Base-by-base conservation (phyloP, 2,888 invertebrate genomes). In the Andrena dorsata region DNA sequence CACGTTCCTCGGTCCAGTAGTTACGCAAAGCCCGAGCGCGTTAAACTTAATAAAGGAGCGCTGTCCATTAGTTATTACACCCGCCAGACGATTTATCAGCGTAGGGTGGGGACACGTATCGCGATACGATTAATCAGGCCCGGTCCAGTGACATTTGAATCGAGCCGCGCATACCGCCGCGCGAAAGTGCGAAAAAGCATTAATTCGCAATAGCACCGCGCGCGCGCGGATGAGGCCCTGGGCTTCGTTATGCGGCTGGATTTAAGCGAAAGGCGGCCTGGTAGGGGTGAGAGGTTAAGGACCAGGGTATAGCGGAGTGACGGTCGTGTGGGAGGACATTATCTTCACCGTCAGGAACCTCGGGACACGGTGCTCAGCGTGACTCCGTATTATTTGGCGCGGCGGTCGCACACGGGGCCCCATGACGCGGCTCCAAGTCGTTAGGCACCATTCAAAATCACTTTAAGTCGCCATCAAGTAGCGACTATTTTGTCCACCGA, bases 401-500 rank as follows among this genome's bases (percentile, higher is more conserved):
- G 86, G 74, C 83, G 88, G 86, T 90, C 90, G 88, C 88, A 80
- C 83, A 88, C 90, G 87, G 88, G 83, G 87, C 90, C 90, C 91
- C 91, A 90, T 93, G 93, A 93, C 92, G 92, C 87, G 89, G 90
- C 91, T 91, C 89, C 84, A 90, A 91, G 92, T 93, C 93, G 92
- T 93, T 93, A 93, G 92, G 88, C 90, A 90, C 92, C 91, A 93
- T 93, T 93, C 92, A 93, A 90, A 92, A 91, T 91, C 91, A 92
- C 92, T 92, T 92, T 92, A 92, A 93, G 92, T 92, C 93, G 87
- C 92, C 91, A 92, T 93, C 92, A 90, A 92, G 92, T 92, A 92
- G 92, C 92, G 87, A 91, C 92, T 91, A 92, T 92, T 92, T 92
- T 88, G 88, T 92, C 88, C 87, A 86, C 85, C 80, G 32, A 47